Evolutionary conservation across 1,140 invertebrate species (phyloP), one percentile per base, ranked within the genome.

Genomic region (Thereuonema tuberculata): DNA sequence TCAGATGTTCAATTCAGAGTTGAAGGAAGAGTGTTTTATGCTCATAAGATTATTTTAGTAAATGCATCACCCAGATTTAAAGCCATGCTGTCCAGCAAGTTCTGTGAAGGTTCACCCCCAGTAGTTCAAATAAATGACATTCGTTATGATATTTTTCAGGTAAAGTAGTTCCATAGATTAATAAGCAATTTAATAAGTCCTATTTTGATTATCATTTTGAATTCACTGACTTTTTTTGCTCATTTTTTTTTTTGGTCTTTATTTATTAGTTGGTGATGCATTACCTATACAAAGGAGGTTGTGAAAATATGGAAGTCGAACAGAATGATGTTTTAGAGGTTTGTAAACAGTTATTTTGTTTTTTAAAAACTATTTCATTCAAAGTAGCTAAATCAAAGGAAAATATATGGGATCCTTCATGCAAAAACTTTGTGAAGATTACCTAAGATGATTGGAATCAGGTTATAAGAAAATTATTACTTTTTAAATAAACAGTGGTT

Each of bases 81-180:
- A 65, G 85, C 84, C 47, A 91, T 93, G 89, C 75, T 94, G 24
- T 88, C 81, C 67, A 84, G 84, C 1, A 85, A 86, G 68, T 70
- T 84, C 50, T 84, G 81, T 65, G 84, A 88, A 64, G 83, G 83
- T 15, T 84, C 73, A 60, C 81, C 88, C 47, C 86, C 87, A 0
- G 85, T 89, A 47, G 86, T 94, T 55, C 88, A 93, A 71, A 93
- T 94, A 63, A 93, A 92, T 66, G 89, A 93, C 70, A 93, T 93
- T 61, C 77, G 88, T 70, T 93, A 93, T 72, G 84, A 91, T 67
- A 93, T 92, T 65, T 91, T 91, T 72, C 84, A 91, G 80, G 87
- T 89, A 76, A 66, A 14, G 17, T 57, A 43, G n/a, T n/a, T n/a
- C n/a, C n/a, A n/a, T 26, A 15, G 5, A 56, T 15, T 15, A 17